These are phyloP conservation scores for human DNA, from an alignment of 2,113 vertebrate genomes.

Conservation along the genomic window DNA sequence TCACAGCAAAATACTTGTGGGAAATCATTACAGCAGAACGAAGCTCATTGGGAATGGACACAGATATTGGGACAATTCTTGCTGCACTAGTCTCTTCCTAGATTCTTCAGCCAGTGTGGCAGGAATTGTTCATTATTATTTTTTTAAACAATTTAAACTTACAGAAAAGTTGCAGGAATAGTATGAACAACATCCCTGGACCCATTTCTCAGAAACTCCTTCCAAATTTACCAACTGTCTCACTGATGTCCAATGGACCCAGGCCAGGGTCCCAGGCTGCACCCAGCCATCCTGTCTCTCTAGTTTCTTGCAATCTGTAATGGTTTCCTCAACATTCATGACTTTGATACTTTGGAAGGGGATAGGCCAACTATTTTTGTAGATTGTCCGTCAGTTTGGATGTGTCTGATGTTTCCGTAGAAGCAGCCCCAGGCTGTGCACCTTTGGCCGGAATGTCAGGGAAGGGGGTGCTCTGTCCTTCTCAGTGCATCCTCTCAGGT, in stretches of 20 bases:
- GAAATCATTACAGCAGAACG: background rate
- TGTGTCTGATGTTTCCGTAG: background rate
- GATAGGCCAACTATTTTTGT: background rate
- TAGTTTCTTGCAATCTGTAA: background rate
- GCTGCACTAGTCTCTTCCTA: background rate
- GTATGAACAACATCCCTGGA: too few species aligned
- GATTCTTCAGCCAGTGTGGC: too few species aligned
- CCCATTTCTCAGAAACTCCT: too few species aligned
- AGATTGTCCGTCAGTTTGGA: background rate
- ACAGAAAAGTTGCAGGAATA: too few species aligned
- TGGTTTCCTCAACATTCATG: background rate
- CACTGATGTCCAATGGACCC: fast-evolving
- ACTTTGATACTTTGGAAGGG: background rate
- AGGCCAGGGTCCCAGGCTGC: background rate
- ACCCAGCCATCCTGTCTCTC: background rate
- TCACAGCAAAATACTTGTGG: background rate
- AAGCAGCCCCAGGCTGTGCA: fast-evolving
- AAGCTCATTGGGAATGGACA: background rate
- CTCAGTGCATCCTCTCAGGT: background rate
- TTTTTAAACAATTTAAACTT: background rate
- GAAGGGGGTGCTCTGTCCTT: background rate
- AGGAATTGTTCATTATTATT: background rate
- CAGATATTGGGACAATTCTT: background rate
- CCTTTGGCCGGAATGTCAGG: background rate
- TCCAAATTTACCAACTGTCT: background rate